Evolutionary conservation across 2,797 vertebrate species (phyloP).

Genomic region (Phalloptychus januarius): DNA sequence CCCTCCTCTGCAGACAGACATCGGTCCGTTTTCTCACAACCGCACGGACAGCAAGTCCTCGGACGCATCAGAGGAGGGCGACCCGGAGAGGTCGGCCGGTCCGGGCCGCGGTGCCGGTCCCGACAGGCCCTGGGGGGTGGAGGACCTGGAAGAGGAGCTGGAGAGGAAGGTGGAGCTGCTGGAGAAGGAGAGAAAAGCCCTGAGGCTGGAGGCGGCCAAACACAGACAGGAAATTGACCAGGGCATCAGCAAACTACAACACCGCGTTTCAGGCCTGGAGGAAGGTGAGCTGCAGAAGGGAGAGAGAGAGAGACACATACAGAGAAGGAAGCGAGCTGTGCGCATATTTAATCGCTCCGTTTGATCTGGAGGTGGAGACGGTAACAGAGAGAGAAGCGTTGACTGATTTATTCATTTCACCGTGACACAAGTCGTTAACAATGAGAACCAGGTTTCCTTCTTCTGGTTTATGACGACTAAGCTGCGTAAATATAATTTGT

Average conservation of each 20-base stretch:
- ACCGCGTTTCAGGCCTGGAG: slow-evolving; percentile 87
- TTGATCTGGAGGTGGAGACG: neutral
- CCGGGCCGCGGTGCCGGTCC: slow-evolving; percentile 30
- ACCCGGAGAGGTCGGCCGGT: slow-evolving; percentile 39
- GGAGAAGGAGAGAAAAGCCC: slow-evolving; percentile 88
- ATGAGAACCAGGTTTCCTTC: slow-evolving; percentile 20
- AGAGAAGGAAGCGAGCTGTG: neutral
- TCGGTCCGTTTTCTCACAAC: slow-evolving; percentile 84
- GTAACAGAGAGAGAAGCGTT: neutral
- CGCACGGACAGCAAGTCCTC: slow-evolving; percentile 61
- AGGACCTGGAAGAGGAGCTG: slow-evolving; percentile 91
- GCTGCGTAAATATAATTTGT: slow-evolving; percentile 8
- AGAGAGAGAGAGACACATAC: no score
- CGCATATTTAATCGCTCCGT: neutral
- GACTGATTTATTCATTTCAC: slow-evolving; percentile 12
- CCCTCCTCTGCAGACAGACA: slow-evolving; percentile 84
- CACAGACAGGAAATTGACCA: slow-evolving; percentile 88
- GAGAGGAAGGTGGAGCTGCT: slow-evolving; percentile 91
- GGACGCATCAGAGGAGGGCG: slow-evolving; percentile 41
- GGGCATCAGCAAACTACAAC: slow-evolving; percentile 87
- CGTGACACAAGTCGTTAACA: slow-evolving; percentile 1
- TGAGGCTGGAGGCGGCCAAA: slow-evolving; percentile 82
- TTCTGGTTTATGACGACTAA: slow-evolving; percentile 35
- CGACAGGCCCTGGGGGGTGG: slow-evolving; percentile 83
- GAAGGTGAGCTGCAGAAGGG: slow-evolving; percentile 78